A percentile compares a stretch with the other conserved stretches of the same genome.
phyloP scores from a whole-genome alignment of 2,113 vertebrate genomes.

The Ammodytes marinus region DNA sequence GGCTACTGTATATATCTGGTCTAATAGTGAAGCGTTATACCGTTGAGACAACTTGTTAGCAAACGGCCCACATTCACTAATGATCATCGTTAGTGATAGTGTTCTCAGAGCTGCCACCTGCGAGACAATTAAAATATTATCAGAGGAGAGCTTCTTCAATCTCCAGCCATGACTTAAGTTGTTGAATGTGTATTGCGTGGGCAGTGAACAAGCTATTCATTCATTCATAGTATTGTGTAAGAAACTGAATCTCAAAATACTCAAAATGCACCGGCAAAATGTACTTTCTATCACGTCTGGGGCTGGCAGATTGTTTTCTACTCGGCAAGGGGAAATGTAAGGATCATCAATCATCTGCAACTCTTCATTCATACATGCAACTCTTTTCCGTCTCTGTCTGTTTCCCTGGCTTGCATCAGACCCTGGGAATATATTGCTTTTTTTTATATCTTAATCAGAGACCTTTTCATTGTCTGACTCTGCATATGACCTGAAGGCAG shows the following conservation, averaged over 20 bases:
- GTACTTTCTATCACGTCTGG: background rate
- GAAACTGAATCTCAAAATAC: constrained; percentile 5
- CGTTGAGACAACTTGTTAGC: constrained; percentile 53
- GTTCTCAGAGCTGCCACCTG: constrained; percentile 34
- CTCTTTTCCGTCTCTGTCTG: constrained; percentile 11
- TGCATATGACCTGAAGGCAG: constrained; percentile 9
- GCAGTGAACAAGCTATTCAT: background rate
- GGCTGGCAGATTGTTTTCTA: constrained; percentile 18
- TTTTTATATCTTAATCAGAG: constrained; percentile 15
- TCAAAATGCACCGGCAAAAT: constrained; percentile 24
- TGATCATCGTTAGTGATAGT: constrained; percentile 20
- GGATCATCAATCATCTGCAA: constrained; percentile 42
- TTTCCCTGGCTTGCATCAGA: constrained; percentile 45
- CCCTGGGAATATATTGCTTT: constrained; percentile 5
- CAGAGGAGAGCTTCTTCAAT: constrained; percentile 1
- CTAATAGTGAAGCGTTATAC: constrained; percentile 35
- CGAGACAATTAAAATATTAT: constrained; percentile 34
- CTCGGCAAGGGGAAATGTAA: constrained; percentile 19
- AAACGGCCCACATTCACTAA: constrained; percentile 28
- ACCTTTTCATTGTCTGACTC: constrained; percentile 17
- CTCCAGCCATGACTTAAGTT: constrained; percentile 10
- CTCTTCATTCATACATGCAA: constrained; percentile 12
- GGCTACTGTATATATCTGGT: constrained; percentile 5
- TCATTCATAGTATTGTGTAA: constrained; percentile 1
- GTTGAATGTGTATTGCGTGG: background rate